Base-by-base conservation (phyloP, 2,888 invertebrate species). In the Nephrotoma flavescens region DNA sequence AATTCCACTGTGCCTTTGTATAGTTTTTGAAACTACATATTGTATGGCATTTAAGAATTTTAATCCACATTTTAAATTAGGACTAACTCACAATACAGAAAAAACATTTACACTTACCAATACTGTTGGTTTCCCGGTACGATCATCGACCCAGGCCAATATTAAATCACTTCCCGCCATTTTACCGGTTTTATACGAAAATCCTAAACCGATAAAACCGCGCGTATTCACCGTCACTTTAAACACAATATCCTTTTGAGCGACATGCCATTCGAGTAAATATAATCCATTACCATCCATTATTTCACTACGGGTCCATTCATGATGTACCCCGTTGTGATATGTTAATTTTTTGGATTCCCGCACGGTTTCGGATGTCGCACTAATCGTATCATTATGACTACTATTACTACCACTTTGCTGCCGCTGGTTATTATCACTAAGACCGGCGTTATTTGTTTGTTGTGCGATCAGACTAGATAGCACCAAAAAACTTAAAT, bases 161-260 rank as follows among this genome's bases (percentile, higher is more conserved):
- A 97, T 95, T 92, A 98, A 94, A 93, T 98, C 97, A 42, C 96
- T 95, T 41, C 95, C 96, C 89, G 94, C 93, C 95, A 96, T 96
- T 88, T 94, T 94, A 0, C 93, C 93, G 87, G 95, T 95, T 89
- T 94, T 95, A 45, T 94, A 94, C 88, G 96, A 96, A 91, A 97
- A 96, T 86, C 97, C 98, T 89, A 97, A 94, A 44, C 96, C 97
- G 88, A 97, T 95, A 91, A 96, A 97, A 88, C 97, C 97, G 89
- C 93, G 94, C 85, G 97, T 96, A 91, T 94, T 94, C 89, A 95
- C 97, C 90, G 96, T 96, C 89, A 96, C 93, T 89, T 96, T 95
- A 91, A 97, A 96, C 88, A 95, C 95, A 89, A 97, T 95, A 90
- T 95, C 95, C 89, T 95, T 94, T 88, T 89, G 89, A 3, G 93